phyloP scores from a whole-genome alignment of 23 tunicate genomes.

The Halocynthia roretzi region DNA sequence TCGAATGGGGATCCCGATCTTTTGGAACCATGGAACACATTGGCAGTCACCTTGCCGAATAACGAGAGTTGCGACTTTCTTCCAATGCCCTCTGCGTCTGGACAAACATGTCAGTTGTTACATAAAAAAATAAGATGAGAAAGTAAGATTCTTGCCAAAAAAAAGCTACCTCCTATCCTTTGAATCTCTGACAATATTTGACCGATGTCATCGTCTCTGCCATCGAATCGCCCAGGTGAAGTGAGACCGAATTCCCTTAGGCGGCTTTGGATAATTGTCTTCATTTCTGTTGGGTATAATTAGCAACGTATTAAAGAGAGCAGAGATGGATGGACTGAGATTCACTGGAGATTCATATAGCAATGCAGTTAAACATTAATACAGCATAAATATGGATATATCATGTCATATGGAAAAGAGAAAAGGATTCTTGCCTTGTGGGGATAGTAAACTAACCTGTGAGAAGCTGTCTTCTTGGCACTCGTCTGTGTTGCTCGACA shows the following conservation, averaged over 20 bases:
- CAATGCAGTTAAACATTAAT: too few relatives aligned
- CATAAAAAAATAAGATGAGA: neutral
- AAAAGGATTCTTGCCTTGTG: neutral
- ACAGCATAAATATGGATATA: too few relatives aligned
- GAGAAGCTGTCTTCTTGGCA: conserved; percentile 53
- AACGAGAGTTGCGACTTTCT: conserved; percentile 45
- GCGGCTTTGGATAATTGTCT: conserved; percentile 45
- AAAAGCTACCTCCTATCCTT: conserved; percentile 44
- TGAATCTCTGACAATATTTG: conserved; percentile 51
- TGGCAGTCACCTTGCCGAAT: conserved; percentile 47
- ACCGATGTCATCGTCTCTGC: conserved; percentile 21
- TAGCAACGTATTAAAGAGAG: neutral
- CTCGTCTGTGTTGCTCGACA: conserved; percentile 24
- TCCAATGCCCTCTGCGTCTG: conserved; percentile 54
- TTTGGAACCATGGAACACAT: conserved; percentile 49
- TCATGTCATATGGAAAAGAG: too few relatives aligned
- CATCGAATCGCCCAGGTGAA: conserved; percentile 45
- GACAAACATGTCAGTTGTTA: neutral
- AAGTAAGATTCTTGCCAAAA: neutral
- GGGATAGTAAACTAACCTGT: conserved; percentile 23
- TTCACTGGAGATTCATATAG: neutral
- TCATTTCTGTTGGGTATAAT: conserved; percentile 40
- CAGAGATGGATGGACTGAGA: neutral
- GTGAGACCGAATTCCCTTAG: conserved; percentile 66
- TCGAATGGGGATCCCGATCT: conserved; percentile 44